A percentile compares a stretch with the other conserved stretches of the same genome.
Conservation (phyloP, 2,797 vertebrate species). For the Takifugu rubripes region DNA sequence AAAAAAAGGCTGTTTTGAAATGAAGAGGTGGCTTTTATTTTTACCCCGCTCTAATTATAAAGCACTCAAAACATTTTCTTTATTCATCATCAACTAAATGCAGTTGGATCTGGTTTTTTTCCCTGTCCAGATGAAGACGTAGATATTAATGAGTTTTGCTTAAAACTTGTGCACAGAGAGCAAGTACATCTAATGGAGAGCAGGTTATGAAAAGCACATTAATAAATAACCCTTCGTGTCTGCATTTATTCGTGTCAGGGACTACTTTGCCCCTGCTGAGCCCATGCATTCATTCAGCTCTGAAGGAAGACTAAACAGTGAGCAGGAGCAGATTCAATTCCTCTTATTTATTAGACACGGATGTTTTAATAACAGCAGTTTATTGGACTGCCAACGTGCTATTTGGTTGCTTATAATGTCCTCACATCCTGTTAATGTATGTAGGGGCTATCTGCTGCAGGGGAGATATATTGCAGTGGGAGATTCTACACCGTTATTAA, state of each 20-base stretch:
- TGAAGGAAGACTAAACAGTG: conserved; percentile 37
- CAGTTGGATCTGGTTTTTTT: conserved; percentile 51
- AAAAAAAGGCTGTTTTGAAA: conserved; percentile 33
- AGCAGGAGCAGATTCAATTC: conserved; percentile 49
- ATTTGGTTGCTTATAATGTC: conserved; percentile 57
- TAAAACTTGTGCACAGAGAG: conserved; percentile 57
- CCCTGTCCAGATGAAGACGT: conserved; percentile 70
- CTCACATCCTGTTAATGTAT: conserved; percentile 44
- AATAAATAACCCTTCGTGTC: conserved; percentile 66
- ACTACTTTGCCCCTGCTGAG: conserved; percentile 36
- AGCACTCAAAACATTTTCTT: conserved; percentile 67
- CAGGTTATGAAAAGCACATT: conserved; percentile 58
- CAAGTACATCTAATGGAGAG: conserved; percentile 50
- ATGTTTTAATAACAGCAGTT: conserved; percentile 64
- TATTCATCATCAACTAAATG: conserved; percentile 61
- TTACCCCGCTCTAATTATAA: conserved; percentile 63
- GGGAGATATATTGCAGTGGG: conserved; percentile 53
- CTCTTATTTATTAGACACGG: conserved; percentile 57
- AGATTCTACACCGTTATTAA: conserved; percentile 63
- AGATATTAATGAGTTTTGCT: conserved; percentile 69
- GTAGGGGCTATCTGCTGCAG: conserved; percentile 46
- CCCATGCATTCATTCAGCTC: conserved; percentile 33
- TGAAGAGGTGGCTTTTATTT: conserved; percentile 46
- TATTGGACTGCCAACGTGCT: conserved; percentile 55
- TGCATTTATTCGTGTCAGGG: conserved; percentile 53